Percentiles rank a stretch among this genome's conserved stretches.
Evolutionary conservation across 2,113 vertebrate genomes (phyloP).

Genomic region (Oncorhynchus tshawytscha): DNA sequence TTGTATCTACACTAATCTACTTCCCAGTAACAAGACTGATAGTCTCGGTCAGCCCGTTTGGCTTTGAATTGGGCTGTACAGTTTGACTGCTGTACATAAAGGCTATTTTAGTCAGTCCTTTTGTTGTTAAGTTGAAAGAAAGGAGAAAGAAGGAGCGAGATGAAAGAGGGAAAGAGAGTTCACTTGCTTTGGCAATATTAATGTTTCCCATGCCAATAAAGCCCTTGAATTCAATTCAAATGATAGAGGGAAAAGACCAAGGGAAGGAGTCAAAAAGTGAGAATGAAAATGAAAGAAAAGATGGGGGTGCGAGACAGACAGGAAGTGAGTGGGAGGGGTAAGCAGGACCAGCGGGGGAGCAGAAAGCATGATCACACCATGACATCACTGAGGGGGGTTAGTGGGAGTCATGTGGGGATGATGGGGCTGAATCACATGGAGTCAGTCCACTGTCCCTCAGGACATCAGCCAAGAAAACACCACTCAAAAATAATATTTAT

Average conservation of each 20-base stretch:
- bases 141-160: neutral
- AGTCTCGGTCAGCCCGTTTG: neutral
- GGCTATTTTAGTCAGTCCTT: neutral
- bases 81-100: neutral
- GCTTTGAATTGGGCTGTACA: neutral
- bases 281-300: neutral
- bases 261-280: neutral
- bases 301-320: neutral
- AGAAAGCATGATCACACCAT: constrained; percentile 23
- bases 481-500: neutral
- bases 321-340: constrained; percentile 29
- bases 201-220: no score
- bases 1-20: neutral
- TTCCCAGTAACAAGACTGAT: neutral
- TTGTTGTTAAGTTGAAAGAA: neutral
- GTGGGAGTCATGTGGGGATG: constrained; percentile 31
- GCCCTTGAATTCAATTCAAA: neutral
- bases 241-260: neutral
- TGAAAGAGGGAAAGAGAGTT: neutral
- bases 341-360: neutral
- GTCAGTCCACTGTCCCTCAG: neutral
- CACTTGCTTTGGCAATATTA: no score
- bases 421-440: constrained; percentile 39
- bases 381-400: constrained; percentile 34
- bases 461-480: neutral